Evolutionary conservation across 2,113 vertebrate genomes (phyloP).

Genomic region (Clarias macrocephalus): DNA sequence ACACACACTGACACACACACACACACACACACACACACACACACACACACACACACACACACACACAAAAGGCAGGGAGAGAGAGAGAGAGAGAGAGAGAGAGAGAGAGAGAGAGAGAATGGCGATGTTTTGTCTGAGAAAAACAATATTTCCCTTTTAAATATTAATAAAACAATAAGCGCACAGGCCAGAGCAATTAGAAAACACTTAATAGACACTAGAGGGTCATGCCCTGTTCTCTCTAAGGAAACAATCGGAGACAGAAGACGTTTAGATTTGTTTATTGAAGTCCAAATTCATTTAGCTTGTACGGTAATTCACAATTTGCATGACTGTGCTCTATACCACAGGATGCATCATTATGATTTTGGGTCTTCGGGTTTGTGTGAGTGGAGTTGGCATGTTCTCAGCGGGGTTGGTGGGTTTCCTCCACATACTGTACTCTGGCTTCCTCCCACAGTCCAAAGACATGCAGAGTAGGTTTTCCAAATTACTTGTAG

Average conservation of each 20-base stretch:
- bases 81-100: not conserved
- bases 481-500: no score
- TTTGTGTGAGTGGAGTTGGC: no score
- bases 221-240: constrained; percentile 30
- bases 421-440: no score
- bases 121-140: constrained; percentile 14
- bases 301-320: constrained; percentile 34
- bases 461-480: no score
- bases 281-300: constrained; percentile 27
- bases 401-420: no score
- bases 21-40: not conserved
- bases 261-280: constrained; percentile 15
- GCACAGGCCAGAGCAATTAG: constrained; percentile 45
- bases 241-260: constrained; percentile 27
- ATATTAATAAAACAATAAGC: constrained; percentile 54
- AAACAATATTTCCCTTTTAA: constrained; percentile 43
- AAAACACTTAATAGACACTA: constrained; percentile 55
- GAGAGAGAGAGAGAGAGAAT: not conserved
- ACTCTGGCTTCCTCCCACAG: no score
- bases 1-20: not conserved
- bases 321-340: constrained; percentile 30
- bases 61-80: not conserved
- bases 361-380: not conserved
- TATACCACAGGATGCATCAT: constrained; percentile 23
- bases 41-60: constrained; percentile 7